phyloP scores from a whole-genome alignment of 2,888 invertebrate genomes.

The Lagria hirta region DNA sequence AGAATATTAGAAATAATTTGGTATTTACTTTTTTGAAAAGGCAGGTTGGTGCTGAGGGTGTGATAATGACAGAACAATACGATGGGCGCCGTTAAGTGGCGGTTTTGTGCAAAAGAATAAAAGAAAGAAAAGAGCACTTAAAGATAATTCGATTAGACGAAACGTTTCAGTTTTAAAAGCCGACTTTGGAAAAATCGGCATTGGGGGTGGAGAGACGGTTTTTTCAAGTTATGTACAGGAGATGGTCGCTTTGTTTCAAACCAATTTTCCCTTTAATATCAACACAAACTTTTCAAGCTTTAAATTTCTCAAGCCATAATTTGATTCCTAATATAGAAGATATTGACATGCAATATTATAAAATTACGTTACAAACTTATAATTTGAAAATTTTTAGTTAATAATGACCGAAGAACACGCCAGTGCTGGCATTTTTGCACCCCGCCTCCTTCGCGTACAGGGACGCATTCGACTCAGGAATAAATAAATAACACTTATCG shows the following conservation, averaged over 20 bases:
- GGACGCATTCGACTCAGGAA: conserved; percentile 10
- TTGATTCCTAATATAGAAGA: conserved; percentile 45
- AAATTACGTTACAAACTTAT: conserved; percentile 50
- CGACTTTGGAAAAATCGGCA: conserved; percentile 8
- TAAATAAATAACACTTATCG: conserved; percentile 6
- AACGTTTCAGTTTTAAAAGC: conserved; percentile 16
- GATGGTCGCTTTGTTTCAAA: conserved; percentile 10
- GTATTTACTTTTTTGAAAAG: conserved; percentile 6
- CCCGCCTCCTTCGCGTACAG: conserved; percentile 14
- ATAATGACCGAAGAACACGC: conserved; percentile 46
- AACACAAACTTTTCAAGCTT: conserved; percentile 25
- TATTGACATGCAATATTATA: conserved; percentile 51
- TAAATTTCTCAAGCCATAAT: conserved; percentile 28
- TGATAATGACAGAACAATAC: neutral
- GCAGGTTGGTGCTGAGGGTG: conserved; percentile 1
- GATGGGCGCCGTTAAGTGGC: conserved; percentile 40
- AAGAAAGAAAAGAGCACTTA: conserved; percentile 45
- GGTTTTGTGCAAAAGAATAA: conserved; percentile 40
- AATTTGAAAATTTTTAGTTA: conserved; percentile 50
- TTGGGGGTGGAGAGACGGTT: conserved; percentile 4
- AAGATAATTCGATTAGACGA: conserved; percentile 41
- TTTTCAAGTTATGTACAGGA: conserved; percentile 13
- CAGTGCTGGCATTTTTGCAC: conserved; percentile 43
- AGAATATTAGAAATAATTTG: neutral
- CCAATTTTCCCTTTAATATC: conserved; percentile 18